Evolutionary conservation across 2,113 vertebrate genomes (phyloP), one percentile per base, ranked within the genome.

Genomic region (Notechis scutatus): DNA sequence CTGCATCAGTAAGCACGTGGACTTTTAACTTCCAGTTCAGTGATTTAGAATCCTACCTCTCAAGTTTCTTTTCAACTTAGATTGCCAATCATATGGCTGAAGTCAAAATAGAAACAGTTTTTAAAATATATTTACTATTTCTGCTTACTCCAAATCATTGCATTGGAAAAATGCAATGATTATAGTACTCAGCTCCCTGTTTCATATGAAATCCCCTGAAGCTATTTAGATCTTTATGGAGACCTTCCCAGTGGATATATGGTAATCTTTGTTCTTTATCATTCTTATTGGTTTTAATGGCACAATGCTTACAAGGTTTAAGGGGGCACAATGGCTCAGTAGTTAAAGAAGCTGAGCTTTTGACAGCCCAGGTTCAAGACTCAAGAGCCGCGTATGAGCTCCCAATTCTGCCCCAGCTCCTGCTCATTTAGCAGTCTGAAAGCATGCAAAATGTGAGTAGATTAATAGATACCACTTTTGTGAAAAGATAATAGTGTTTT

Each of bases 221-320:
- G 94, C 95, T 94, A 95, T 96, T 97, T 95, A 97, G 97, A 97
- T 96, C 95, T 94, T 96, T 93, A 98, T 97, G 95, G 95, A 97
- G 97, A 96, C 95, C 85, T 96, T 92, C 96, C 95, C 93, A 86
- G 94, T 90, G 90, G 88, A 85, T 86, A 81, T 92, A 91, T 54
- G 81, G 93, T 96, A 96, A 97, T 97, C 93, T 91, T 45, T 90
- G 93, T 96, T 96, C 94, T 96, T 95, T 95, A 93, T 96, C 95
- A 95, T 94, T 69, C 94, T 96, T 93, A 61, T 94, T 95, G 57
- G 92, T 95, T 96, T 96, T 97, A 96, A 96, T 92, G 95, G 56
- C 88, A 87, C 20, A 92, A 87, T 94, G 92, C 96, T 97, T 97
- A 96, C 93, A 95, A 97, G 96, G 93, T 94, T n/a, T 96, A 85